Evolutionary conservation across 2,113 vertebrate genomes (phyloP).

Genomic region (Ceuthmochares aereus): DNA sequence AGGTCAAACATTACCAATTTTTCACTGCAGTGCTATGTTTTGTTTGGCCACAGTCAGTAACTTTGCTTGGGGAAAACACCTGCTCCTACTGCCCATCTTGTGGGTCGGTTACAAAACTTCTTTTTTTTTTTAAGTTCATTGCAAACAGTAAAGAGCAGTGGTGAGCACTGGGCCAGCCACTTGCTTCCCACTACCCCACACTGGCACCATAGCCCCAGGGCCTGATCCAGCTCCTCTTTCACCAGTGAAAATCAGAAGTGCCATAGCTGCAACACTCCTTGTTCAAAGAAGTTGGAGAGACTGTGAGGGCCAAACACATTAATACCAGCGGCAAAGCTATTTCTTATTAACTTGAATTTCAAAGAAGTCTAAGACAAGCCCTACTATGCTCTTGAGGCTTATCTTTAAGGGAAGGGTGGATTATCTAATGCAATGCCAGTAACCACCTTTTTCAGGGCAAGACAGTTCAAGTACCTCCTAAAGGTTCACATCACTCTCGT

Average conservation of each 20-base stretch:
- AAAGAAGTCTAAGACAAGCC: neutral
- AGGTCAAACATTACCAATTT: neutral
- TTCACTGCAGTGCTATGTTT: neutral
- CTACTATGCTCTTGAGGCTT: neutral
- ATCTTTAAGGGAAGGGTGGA: neutral
- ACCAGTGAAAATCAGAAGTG: neutral
- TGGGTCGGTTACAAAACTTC: slow-evolving; percentile 21
- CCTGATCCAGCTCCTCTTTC: neutral
- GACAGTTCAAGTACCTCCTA: neutral
- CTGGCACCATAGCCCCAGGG: fast-evolving
- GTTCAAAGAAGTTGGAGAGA: neutral
- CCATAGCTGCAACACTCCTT: neutral
- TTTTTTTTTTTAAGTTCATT: neutral
- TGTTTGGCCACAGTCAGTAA: neutral
- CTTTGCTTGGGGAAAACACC: slow-evolving; percentile 1
- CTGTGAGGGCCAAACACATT: neutral
- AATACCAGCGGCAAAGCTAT: neutral
- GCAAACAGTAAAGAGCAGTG: neutral
- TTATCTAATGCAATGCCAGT: slow-evolving; percentile 1
- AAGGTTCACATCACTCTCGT: neutral
- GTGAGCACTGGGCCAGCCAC: neutral
- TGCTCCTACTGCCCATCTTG: neutral
- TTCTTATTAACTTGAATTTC: slow-evolving; percentile 30
- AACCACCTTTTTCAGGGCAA: neutral
- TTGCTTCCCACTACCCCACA: neutral